Conservation (phyloP, 2,888 invertebrate species). For the Oconnorella tubifera region DNA sequence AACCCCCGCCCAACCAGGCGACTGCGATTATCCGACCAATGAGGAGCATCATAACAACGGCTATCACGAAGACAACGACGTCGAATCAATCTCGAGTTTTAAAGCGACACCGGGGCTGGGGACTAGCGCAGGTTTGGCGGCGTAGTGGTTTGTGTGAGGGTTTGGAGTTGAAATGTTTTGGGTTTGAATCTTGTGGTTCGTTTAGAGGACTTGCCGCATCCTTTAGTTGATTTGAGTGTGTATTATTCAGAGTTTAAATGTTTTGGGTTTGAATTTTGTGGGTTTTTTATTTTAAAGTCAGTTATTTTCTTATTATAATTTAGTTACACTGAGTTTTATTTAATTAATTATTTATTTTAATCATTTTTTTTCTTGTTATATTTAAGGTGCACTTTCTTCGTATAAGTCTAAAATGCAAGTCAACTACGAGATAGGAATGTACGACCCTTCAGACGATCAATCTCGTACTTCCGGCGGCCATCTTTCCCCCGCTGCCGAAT, state of each 20-base stretch:
- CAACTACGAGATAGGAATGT: background rate
- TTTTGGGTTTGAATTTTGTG: background rate
- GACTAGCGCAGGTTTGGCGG: background rate
- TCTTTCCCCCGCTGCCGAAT: background rate
- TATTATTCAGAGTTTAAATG: too few relatives aligned
- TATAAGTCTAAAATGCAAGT: background rate
- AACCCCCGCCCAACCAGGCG: conserved; percentile 27
- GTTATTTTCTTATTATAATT: too few relatives aligned
- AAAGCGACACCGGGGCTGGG: background rate
- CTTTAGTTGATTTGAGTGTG: too few relatives aligned
- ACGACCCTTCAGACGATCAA: background rate
- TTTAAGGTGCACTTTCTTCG: background rate
- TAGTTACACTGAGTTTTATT: background rate
- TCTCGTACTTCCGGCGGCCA: background rate
- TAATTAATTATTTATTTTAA: background rate
- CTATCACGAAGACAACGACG: background rate
- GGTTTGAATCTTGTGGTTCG: background rate
- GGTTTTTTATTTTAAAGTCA: background rate
- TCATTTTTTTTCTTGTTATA: background rate
- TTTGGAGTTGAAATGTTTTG: background rate
- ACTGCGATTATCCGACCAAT: conserved; percentile 25
- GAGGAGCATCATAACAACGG: background rate
- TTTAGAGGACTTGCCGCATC: too few relatives aligned
- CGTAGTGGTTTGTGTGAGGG: background rate
- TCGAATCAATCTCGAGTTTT: background rate